Conservation (phyloP, 2,797 vertebrate genomes). For the Falco cherrug region DNA sequence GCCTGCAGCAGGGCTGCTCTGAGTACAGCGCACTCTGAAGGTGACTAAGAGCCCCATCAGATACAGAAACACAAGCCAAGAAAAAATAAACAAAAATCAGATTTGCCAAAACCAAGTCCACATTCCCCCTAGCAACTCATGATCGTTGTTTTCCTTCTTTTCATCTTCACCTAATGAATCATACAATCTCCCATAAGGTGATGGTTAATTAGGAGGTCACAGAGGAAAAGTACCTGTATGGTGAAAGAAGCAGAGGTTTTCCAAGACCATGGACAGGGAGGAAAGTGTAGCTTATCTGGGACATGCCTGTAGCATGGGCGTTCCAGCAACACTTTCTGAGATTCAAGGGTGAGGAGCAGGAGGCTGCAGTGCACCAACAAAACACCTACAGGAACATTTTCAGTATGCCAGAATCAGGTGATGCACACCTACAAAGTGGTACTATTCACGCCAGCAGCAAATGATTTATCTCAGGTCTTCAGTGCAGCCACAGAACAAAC, state of each 20-base stretch:
- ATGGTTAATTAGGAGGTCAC: neutral
- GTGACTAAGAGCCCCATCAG: neutral
- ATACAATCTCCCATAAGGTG: neutral
- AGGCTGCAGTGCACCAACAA: neutral
- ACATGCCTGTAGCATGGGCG: accelerated
- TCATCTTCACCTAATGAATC: neutral
- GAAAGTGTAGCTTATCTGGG: neutral
- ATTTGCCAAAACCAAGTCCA: neutral
- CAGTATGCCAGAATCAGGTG: neutral
- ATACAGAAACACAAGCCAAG: neutral
- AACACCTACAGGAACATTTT: neutral
- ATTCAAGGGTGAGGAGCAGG: neutral
- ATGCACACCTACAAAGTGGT: neutral
- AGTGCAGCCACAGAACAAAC: neutral
- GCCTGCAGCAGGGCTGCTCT: neutral
- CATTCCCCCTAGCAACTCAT: neutral
- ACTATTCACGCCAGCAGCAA: neutral
- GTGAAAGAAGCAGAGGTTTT: neutral
- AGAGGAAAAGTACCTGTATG: neutral
- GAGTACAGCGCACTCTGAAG: neutral
- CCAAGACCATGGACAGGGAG: neutral
- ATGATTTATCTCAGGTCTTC: neutral
- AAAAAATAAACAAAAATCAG: neutral
- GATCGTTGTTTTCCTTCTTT: neutral
- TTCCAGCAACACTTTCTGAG: neutral